Conservation (phyloP, 2,797 vertebrate species). For the Hypotaenidia okinawae region DNA sequence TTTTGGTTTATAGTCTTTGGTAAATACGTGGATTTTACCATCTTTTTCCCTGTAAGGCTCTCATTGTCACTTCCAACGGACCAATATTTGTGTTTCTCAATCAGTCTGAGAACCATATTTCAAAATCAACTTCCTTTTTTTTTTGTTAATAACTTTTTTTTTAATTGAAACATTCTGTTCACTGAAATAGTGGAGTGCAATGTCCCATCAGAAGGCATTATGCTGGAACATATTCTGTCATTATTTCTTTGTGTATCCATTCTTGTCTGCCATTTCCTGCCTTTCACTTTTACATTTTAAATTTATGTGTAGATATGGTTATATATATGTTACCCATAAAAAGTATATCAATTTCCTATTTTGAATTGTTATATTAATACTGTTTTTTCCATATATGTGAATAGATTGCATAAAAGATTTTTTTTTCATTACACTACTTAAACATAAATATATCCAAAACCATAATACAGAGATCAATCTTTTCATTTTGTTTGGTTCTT, state of each 20-base stretch:
- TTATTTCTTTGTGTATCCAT: background rate
- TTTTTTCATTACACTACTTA: background rate
- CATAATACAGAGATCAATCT: background rate
- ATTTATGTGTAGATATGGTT: background rate
- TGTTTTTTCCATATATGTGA: background rate
- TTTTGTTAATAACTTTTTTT: background rate
- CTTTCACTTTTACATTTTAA: background rate
- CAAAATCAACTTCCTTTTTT: background rate
- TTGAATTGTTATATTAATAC: background rate
- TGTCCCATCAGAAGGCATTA: background rate
- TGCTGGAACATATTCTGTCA: background rate
- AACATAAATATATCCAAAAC: background rate
- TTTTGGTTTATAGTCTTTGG: background rate
- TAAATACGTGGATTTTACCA: fast-evolving
- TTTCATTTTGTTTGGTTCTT: background rate
- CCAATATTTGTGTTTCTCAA: background rate
- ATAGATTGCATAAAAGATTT: background rate
- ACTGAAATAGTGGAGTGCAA: background rate
- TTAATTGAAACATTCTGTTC: background rate
- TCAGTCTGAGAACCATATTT: background rate
- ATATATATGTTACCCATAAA: background rate
- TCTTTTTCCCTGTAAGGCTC: background rate
- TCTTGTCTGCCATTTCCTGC: background rate
- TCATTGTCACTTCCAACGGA: background rate
- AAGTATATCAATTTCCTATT: background rate